These are phyloP conservation scores for Drosophila pseudoananassae DNA, from an alignment of 1,140 invertebrate species.

Conservation along the genomic window DNA sequence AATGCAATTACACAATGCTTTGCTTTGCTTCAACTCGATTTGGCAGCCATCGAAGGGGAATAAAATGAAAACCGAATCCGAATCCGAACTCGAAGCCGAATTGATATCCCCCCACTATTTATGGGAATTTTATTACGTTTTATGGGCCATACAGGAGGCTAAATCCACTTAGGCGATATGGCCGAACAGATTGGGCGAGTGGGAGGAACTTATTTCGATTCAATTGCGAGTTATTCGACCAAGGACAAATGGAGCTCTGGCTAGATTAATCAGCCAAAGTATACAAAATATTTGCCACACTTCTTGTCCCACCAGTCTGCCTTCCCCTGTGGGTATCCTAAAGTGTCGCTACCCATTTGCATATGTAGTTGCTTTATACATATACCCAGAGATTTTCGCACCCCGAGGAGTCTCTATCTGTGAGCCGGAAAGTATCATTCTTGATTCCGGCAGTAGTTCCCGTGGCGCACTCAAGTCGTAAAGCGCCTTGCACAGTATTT, in stretches of 20 bases:
- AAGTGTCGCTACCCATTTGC: constrained; percentile 62
- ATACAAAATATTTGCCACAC: constrained; percentile 22
- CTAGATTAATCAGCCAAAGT: constrained; percentile 72
- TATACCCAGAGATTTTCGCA: constrained; percentile 7
- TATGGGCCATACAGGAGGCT: constrained; percentile 41
- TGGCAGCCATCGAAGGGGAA: constrained; percentile 28
- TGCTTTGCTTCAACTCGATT: constrained; percentile 42
- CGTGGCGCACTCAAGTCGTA: constrained; percentile 73
- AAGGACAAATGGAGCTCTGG: constrained; percentile 47
- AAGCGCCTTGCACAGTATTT: constrained; percentile 75
- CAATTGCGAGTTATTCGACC: constrained; percentile 52
- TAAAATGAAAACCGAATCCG: constrained; percentile 6
- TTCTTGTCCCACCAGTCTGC: not conserved
- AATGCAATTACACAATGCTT: constrained; percentile 75
- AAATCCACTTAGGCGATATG: constrained; percentile 20
- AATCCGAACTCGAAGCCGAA: constrained; percentile 3
- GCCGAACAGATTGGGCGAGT: constrained; percentile 31
- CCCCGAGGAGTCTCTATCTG: constrained; percentile 18
- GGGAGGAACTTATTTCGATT: constrained; percentile 55
- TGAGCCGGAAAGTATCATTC: constrained; percentile 37
- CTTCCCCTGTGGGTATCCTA: constrained; percentile 26
- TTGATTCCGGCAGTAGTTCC: constrained; percentile 51
- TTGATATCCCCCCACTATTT: constrained; percentile 49
- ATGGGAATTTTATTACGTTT: constrained; percentile 68
- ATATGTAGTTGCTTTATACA: constrained; percentile 23